These are phyloP conservation scores for Melieria omissa DNA, from an alignment of 2,888 invertebrate genomes.

Conservation along the genomic window DNA sequence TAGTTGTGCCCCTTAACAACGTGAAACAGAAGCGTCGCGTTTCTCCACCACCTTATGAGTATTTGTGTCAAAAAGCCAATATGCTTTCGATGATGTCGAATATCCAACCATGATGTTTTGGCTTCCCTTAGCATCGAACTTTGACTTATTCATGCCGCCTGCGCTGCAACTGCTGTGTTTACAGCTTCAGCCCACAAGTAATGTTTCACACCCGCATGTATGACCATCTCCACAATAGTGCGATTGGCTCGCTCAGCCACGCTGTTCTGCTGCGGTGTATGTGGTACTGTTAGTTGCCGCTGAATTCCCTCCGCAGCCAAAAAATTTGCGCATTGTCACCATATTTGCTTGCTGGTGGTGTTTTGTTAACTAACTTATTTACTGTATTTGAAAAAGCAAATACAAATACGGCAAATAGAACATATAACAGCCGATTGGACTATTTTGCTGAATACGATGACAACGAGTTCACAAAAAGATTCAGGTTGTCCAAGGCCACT, in stretches of 20 bases:
- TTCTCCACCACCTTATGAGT: background rate
- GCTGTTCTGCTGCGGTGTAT: too few relatives aligned
- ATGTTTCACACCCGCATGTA: background rate
- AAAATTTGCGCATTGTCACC: too few relatives aligned
- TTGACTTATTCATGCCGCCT: slow-evolving; percentile 7
- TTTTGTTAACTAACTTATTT: too few relatives aligned
- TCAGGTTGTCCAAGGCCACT: too few relatives aligned
- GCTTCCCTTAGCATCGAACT: slow-evolving; percentile 11
- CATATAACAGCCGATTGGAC: too few relatives aligned
- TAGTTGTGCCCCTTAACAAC: too few relatives aligned
- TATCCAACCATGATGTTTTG: background rate
- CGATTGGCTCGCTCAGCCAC: slow-evolving; percentile 1
- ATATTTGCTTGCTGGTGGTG: too few relatives aligned
- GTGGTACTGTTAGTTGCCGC: slow-evolving; percentile 33
- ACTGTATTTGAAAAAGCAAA: too few relatives aligned
- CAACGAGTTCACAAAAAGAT: too few relatives aligned
- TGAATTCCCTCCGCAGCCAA: slow-evolving; percentile 31
- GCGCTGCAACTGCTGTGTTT: slow-evolving; percentile 1
- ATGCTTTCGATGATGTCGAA: slow-evolving; percentile 10
- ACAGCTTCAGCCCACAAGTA: slow-evolving; percentile 39
- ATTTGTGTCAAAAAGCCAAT: slow-evolving; percentile 6
- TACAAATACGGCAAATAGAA: too few relatives aligned
- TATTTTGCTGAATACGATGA: too few relatives aligned
- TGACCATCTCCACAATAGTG: background rate
- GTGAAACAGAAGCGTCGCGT: too few relatives aligned